Percentiles rank a stretch among this genome's conserved stretches.
phyloP scores from a whole-genome alignment of 2,888 invertebrate genomes.

The Epistrophe eligans region DNA sequence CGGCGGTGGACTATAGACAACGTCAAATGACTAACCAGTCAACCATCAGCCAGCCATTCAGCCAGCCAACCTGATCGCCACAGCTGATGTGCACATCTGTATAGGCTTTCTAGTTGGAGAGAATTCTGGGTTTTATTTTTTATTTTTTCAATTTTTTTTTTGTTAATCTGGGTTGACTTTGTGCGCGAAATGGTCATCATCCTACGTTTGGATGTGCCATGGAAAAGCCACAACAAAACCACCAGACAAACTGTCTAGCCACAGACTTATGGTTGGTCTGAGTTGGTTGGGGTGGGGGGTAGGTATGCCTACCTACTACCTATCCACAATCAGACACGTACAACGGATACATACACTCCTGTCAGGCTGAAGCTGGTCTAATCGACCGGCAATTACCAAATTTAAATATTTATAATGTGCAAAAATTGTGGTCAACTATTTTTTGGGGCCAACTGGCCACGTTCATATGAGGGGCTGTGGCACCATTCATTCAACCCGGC shows the following conservation, averaged over 20 bases:
- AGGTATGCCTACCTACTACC: neutral
- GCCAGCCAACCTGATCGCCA: conserved; percentile 7
- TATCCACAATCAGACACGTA: conserved; percentile 31
- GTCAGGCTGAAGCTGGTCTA: conserved; percentile 45
- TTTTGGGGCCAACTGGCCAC: conserved; percentile 45
- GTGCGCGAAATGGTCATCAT: conserved; percentile 64
- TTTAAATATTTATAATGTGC: conserved; percentile 73
- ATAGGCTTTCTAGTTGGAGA: conserved; percentile 18
- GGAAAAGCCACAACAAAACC: conserved; percentile 69
- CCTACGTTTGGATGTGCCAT: conserved; percentile 52
- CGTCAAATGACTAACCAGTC: conserved; percentile 25
- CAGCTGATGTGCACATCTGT: conserved; percentile 7
- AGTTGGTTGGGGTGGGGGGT: neutral
- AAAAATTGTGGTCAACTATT: conserved; percentile 63
- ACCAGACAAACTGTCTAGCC: conserved; percentile 75
- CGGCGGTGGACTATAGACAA: neutral
- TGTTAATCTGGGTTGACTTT: conserved; percentile 55
- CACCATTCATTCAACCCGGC: conserved; percentile 34
- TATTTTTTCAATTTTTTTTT: neutral
- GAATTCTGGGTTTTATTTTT: neutral
- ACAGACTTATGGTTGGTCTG: conserved; percentile 33
- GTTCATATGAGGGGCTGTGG: no score
- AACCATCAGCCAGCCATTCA: neutral
- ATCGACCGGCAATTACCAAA: conserved; percentile 74
- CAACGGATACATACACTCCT: neutral